Conservation (phyloP, 1,140 invertebrate genomes). For the Drosophila guanche region DNA sequence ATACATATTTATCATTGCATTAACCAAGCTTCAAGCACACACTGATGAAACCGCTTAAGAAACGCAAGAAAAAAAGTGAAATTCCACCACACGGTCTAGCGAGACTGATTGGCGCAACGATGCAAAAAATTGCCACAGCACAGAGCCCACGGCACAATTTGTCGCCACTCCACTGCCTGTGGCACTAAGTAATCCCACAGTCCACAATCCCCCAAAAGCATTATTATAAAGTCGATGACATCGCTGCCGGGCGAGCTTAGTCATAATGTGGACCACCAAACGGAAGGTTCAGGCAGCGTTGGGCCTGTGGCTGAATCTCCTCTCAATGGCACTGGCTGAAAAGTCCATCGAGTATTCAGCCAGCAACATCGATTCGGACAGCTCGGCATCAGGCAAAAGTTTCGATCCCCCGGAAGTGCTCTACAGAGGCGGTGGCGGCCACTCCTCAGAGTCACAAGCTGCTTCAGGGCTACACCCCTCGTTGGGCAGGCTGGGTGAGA, state of each 20-base stretch:
- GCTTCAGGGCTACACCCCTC: conserved; percentile 5
- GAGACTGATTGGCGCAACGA: conserved; percentile 77
- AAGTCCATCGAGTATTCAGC: conserved; percentile 30
- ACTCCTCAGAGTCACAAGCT: neutral
- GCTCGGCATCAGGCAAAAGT: conserved; percentile 59
- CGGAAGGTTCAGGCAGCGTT: conserved; percentile 38
- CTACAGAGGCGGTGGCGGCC: conserved; percentile 49
- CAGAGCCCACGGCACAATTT: conserved; percentile 78
- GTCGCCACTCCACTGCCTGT: conserved; percentile 44
- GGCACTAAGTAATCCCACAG: conserved; percentile 29
- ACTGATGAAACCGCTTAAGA: conserved; percentile 17
- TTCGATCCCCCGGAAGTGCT: conserved; percentile 69
- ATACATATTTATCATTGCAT: conserved; percentile 4
- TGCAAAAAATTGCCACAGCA: conserved; percentile 79
- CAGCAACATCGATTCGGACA: conserved; percentile 40
- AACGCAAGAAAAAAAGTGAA: conserved; percentile 32
- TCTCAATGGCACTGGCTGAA: conserved; percentile 15
- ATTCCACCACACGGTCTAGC: conserved; percentile 51
- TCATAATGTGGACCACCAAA: conserved; percentile 58
- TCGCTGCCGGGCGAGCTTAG: conserved; percentile 42
- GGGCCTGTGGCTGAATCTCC: conserved; percentile 27
- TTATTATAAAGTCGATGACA: conserved; percentile 72
- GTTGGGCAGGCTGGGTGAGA: conserved; percentile 56
- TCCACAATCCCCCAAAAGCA: conserved; percentile 24
- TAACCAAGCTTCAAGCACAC: conserved; percentile 3